Conservation (phyloP, 2,113 vertebrate species). For the Cynopterus brachyotis region DNA sequence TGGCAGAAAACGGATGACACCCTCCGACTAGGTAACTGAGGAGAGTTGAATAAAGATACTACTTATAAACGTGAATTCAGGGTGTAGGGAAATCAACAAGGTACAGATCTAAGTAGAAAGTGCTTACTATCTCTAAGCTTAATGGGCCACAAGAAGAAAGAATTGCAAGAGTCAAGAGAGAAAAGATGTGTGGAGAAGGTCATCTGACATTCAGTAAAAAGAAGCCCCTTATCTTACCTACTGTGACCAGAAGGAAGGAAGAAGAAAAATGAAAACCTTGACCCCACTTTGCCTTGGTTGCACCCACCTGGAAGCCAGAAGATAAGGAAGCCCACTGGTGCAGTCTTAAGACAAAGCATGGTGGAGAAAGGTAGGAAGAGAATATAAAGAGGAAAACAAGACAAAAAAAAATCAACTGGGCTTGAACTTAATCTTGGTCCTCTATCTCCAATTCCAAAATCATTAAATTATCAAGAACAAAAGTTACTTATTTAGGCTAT, state of each 20-base stretch:
- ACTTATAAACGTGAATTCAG: neutral
- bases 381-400: neutral
- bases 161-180: neutral
- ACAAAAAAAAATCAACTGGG: neutral
- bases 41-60: neutral
- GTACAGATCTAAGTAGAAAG: neutral
- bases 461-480: neutral
- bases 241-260: neutral
- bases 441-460: neutral
- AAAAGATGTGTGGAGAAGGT: neutral
- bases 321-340: neutral
- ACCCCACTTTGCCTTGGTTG: neutral
- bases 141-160: neutral
- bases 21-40: neutral
- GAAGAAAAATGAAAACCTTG: neutral
- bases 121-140: neutral
- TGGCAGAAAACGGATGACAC: neutral
- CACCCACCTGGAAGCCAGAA: neutral
- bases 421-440: neutral
- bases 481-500: neutral
- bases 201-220: neutral
- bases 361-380: neutral
- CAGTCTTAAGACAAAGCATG: neutral
- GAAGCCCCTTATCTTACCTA: neutral
- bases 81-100: neutral